Evolutionary conservation across 2,888 invertebrate genomes (phyloP).

Genomic region (Scaptomyza cyrtandrae): DNA sequence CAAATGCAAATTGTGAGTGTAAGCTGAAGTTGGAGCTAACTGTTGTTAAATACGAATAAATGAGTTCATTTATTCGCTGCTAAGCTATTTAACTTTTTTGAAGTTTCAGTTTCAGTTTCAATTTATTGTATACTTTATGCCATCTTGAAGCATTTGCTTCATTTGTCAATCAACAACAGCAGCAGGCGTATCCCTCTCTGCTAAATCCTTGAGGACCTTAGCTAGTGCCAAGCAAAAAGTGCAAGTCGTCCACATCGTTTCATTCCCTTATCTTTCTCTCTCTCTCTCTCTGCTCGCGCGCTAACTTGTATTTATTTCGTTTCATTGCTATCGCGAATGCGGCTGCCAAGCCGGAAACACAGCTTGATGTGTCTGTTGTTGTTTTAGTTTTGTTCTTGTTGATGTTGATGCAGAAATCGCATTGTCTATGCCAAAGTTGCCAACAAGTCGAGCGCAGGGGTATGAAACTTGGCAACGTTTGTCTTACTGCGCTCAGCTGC

Average conservation of each 20-base stretch:
- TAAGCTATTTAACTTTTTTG: slow-evolving; percentile 3
- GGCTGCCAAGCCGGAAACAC: slow-evolving; percentile 56
- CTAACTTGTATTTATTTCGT: slow-evolving; percentile 66
- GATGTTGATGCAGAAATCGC: slow-evolving; percentile 36
- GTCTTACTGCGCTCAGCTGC: slow-evolving; percentile 39
- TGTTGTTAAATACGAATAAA: slow-evolving; percentile 12
- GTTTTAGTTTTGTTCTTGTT: slow-evolving; percentile 1
- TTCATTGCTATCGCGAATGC: slow-evolving; percentile 49
- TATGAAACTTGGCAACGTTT: slow-evolving; percentile 43
- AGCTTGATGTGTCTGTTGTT: slow-evolving; percentile 17
- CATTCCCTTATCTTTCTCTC: neutral
- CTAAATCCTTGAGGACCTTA: slow-evolving; percentile 17
- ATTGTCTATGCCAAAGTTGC: slow-evolving; percentile 59
- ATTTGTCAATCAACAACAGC: slow-evolving; percentile 63
- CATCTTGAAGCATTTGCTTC: slow-evolving; percentile 48
- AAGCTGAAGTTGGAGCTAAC: neutral
- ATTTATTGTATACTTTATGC: slow-evolving; percentile 48
- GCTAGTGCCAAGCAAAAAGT: slow-evolving; percentile 9
- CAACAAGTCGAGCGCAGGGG: slow-evolving; percentile 51
- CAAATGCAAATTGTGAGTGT: neutral
- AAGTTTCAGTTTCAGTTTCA: slow-evolving; percentile 9
- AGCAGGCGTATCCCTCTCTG: neutral
- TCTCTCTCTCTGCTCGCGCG: neutral
- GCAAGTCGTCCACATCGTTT: slow-evolving; percentile 9
- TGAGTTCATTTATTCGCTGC: slow-evolving; percentile 24